Conservation (phyloP, 2,797 vertebrate species). For the Intellagama lesueurii region DNA sequence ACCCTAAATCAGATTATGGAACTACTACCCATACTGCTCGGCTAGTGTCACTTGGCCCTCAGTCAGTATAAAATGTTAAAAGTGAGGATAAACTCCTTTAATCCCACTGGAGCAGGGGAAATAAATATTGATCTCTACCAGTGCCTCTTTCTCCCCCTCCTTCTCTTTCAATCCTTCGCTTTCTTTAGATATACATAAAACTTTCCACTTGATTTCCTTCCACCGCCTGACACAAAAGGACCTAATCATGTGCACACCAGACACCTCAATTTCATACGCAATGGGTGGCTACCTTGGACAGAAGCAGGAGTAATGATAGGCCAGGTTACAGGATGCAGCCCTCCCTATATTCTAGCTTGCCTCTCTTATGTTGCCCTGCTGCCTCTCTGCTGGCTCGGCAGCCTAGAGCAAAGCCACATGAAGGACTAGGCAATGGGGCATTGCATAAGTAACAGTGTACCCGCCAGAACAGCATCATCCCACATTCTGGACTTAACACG, state of each 20-base stretch:
- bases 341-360: background rate
- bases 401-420: background rate
- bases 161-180: background rate
- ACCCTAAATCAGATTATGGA: background rate
- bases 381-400: background rate
- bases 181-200: background rate
- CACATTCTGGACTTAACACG: background rate
- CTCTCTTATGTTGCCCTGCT: background rate
- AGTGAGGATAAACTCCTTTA: background rate
- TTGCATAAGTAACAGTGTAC: background rate
- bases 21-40: background rate
- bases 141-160: background rate
- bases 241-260: background rate
- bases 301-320: background rate
- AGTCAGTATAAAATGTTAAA: background rate
- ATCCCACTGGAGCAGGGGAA: background rate
- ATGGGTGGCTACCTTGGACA: background rate
- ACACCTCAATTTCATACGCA: background rate
- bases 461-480: background rate
- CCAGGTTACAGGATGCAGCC: too few species aligned
- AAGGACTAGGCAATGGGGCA: background rate
- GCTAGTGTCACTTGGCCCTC: background rate
- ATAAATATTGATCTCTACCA: background rate
- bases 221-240: background rate
- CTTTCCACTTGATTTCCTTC: background rate